phyloP scores from a whole-genome alignment of 2,888 invertebrate genomes.

The Polietes domitor region DNA sequence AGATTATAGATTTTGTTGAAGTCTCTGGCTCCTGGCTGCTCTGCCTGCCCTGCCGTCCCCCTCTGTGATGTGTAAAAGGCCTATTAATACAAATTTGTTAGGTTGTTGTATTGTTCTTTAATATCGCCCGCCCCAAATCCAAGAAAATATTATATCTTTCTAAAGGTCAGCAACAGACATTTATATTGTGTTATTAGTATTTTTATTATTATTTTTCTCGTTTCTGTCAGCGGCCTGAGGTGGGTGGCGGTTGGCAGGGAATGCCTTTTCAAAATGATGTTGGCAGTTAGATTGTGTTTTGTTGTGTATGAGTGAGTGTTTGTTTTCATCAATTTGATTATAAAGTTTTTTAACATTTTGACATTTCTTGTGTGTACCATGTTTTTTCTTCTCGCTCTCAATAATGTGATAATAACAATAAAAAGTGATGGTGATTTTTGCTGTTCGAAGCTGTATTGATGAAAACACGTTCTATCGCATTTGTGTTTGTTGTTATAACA shows the following conservation, averaged over 20 bases:
- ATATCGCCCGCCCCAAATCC: conserved; percentile 2
- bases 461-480: too few relatives aligned
- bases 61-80: neutral
- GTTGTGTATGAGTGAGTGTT: neutral
- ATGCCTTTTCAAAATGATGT: too few relatives aligned
- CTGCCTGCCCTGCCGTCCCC: neutral
- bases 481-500: neutral
- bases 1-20: neutral
- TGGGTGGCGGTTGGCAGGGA: neutral
- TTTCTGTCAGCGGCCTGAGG: neutral
- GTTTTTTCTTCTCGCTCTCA: neutral
- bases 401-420: conserved; percentile 29
- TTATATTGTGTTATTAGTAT: conserved; percentile 16
- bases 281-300: neutral
- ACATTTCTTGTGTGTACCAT: conserved; percentile 11
- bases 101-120: conserved; percentile 4
- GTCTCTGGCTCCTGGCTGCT: neutral
- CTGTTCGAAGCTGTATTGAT: too few relatives aligned
- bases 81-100: neutral
- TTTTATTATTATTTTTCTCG: conserved; percentile 11
- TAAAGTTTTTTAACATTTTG: conserved; percentile 31
- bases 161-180: conserved; percentile 41
- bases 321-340: conserved; percentile 20
- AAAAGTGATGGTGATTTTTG: conserved; percentile 8
- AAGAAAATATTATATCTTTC: neutral